Evolutionary conservation across 2,888 invertebrate genomes (phyloP).

Genomic region (Emmelina monodactyla): DNA sequence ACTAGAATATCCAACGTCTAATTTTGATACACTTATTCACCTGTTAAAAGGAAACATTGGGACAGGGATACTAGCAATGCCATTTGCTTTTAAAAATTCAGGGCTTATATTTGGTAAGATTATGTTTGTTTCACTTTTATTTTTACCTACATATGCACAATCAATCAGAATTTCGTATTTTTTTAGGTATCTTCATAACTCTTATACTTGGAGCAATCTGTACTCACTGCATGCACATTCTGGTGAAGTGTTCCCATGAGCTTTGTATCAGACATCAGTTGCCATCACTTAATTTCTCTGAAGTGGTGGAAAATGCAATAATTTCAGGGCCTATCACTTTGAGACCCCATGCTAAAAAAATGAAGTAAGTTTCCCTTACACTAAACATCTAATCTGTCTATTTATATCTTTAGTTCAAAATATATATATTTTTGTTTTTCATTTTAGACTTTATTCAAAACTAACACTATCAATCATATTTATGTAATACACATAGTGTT

Average conservation of each 20-base stretch:
- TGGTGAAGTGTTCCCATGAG: constrained; percentile 78
- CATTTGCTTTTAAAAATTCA: constrained; percentile 91
- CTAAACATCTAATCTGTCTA: no score
- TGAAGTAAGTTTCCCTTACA: constrained; percentile 66
- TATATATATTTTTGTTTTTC: no score
- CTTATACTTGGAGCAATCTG: constrained; percentile 86
- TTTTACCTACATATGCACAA: no score
- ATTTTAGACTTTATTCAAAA: no score
- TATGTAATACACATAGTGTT: no score
- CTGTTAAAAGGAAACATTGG: constrained; percentile 80
- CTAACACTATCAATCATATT: no score
- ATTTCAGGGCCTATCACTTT: constrained; percentile 74
- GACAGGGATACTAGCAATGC: constrained; percentile 97
- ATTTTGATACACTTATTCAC: constrained; percentile 79
- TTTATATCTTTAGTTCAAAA: no score
- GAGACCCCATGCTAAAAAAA: constrained; percentile 67
- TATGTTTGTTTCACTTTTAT: background rate
- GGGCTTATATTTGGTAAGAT: constrained; percentile 80
- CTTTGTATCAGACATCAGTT: constrained; percentile 72
- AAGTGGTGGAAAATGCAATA: constrained; percentile 80
- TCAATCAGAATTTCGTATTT: constrained; percentile 48
- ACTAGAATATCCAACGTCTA: constrained; percentile 82
- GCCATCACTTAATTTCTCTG: constrained; percentile 79
- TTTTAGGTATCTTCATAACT: constrained; percentile 78
- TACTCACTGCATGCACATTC: constrained; percentile 92